These are phyloP conservation scores for Lophius americanus DNA, from an alignment of 2,797 vertebrate genomes.

Conservation along the genomic window DNA sequence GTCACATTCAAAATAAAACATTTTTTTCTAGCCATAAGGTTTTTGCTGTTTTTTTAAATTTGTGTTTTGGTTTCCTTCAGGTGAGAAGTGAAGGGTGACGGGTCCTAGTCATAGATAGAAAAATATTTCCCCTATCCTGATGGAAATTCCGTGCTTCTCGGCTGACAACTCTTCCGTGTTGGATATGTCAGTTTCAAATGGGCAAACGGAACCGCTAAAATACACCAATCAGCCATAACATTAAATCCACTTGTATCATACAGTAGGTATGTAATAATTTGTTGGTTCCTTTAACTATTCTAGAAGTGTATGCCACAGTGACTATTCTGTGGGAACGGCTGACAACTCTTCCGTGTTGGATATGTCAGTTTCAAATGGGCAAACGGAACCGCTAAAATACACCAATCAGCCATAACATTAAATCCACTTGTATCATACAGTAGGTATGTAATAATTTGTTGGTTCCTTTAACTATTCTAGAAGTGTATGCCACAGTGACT, in stretches of 20 bases:
- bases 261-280: too few species aligned
- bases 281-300: too few species aligned
- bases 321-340: background rate
- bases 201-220: background rate
- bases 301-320: too few species aligned
- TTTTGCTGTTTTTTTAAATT: background rate
- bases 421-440: too few species aligned
- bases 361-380: background rate
- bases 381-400: too few species aligned
- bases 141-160: background rate
- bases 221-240: too few species aligned
- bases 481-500: too few species aligned
- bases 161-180: background rate
- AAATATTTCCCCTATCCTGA: background rate
- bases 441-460: too few species aligned
- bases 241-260: too few species aligned
- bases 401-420: too few species aligned
- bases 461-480: too few species aligned
- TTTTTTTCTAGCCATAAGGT: background rate
- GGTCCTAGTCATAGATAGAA: background rate
- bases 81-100: background rate
- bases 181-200: background rate
- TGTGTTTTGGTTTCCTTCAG: background rate
- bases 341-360: background rate
- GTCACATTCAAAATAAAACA: too few species aligned